Percentiles rank a stretch among this genome's conserved stretches.
These are phyloP conservation scores for Diacarnus erythraeanus DNA, from an alignment of 37 sponge, comb jelly and placozoan genomes.

Conservation along the genomic window DNA sequence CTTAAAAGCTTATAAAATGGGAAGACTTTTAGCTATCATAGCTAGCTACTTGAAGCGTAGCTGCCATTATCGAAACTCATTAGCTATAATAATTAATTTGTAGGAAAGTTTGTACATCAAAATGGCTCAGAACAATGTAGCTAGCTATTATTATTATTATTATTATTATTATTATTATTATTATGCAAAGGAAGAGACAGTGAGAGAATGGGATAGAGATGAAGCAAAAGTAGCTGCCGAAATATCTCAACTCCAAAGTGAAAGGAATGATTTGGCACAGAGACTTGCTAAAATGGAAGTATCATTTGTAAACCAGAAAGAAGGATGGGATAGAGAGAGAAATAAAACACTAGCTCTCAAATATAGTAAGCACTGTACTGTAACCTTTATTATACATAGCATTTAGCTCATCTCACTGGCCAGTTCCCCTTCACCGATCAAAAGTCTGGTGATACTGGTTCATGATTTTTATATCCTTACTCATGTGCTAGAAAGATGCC, in stretches of 20 bases:
- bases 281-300: slow-evolving; percentile 19
- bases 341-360: slow-evolving; percentile 42
- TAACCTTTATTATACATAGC: too few species aligned
- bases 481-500: too few species aligned
- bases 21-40: too few species aligned
- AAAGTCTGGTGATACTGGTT: too few species aligned
- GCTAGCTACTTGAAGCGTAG: neutral
- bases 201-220: neutral
- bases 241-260: slow-evolving; percentile 19
- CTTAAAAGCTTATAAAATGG: too few species aligned
- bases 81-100: neutral
- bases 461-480: too few species aligned
- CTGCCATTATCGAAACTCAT: neutral
- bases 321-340: slow-evolving; percentile 47
- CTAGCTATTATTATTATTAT: neutral
- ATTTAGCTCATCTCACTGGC: too few species aligned
- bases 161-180: too few species aligned
- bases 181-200: slow-evolving; percentile 8
- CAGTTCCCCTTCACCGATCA: too few species aligned
- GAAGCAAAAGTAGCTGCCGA: slow-evolving; percentile 11
- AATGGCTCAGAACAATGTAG: too few species aligned
- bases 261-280: slow-evolving; percentile 46
- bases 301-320: neutral
- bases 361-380: slow-evolving; percentile 68
- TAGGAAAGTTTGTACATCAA: too few species aligned